Evolutionary conservation across 2,113 vertebrate genomes (phyloP).

Genomic region (Sisor rabdophorus): DNA sequence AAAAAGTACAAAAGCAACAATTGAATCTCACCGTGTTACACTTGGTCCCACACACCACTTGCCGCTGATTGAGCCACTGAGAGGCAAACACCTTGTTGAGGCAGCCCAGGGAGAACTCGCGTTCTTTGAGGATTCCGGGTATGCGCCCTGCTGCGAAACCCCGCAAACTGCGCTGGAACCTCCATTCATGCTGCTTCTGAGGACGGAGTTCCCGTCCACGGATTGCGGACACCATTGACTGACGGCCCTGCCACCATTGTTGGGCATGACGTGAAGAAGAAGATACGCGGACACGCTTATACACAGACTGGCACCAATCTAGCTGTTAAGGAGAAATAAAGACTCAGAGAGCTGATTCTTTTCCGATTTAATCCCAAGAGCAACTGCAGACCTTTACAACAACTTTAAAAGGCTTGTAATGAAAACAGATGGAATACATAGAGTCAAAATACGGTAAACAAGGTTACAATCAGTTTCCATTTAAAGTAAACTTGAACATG

Average conservation of each 20-base stretch:
- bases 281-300: conserved; percentile 73
- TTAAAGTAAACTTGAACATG: too few relatives aligned
- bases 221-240: conserved; percentile 87
- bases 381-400: too few relatives aligned
- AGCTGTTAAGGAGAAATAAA: conserved; percentile 45
- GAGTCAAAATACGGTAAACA: too few relatives aligned
- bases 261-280: conserved; percentile 70
- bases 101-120: conserved; percentile 87
- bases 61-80: conserved; percentile 96
- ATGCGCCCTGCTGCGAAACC: conserved; percentile 88
- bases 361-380: not conserved
- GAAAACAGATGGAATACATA: too few relatives aligned
- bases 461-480: too few relatives aligned
- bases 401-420: too few relatives aligned
- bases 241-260: conserved; percentile 71
- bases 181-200: conserved; percentile 82
- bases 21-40: conserved; percentile 89
- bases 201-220: conserved; percentile 86
- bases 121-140: conserved; percentile 85
- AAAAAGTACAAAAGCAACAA: not conserved
- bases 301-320: conserved; percentile 66
- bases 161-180: conserved; percentile 77
- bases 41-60: conserved; percentile 97
- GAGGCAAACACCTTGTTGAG: conserved; percentile 99
- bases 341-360: not conserved